Conservation (phyloP, 2,113 vertebrate species). For the Corythornis cristatus region DNA sequence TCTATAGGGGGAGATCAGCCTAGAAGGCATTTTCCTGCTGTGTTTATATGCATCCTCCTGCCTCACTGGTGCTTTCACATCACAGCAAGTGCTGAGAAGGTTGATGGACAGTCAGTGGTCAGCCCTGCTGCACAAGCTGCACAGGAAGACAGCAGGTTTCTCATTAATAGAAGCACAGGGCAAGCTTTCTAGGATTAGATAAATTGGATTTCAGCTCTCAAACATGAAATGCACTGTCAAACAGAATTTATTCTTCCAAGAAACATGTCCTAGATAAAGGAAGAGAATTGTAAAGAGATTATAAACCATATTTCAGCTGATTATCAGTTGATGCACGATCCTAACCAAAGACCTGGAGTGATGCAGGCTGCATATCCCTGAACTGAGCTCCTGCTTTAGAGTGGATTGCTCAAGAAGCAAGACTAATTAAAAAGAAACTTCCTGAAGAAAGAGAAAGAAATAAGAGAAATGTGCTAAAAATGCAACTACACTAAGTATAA, state of each 20-base stretch:
- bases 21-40: not conserved
- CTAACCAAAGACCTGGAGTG: not conserved
- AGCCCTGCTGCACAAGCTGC: not conserved
- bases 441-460: not conserved
- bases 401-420: not conserved
- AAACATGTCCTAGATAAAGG: not conserved
- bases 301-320: not conserved
- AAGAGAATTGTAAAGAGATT: not conserved
- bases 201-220: not conserved
- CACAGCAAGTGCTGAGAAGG: rapidly evolving
- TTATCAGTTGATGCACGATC: not conserved
- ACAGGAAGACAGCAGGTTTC: not conserved
- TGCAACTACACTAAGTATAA: not conserved
- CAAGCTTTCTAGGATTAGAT: not conserved
- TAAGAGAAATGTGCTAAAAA: not conserved
- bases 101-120: not conserved
- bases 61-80: not conserved
- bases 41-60: not conserved
- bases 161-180: not conserved
- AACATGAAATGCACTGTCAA: not conserved
- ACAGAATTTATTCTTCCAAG: constrained; percentile 2
- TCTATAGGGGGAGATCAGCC: not conserved
- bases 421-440: not conserved
- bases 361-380: not conserved
- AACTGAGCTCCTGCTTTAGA: not conserved